Evolutionary conservation across 2,888 invertebrate species (phyloP).

Genomic region (Platerodrilus igneus): DNA sequence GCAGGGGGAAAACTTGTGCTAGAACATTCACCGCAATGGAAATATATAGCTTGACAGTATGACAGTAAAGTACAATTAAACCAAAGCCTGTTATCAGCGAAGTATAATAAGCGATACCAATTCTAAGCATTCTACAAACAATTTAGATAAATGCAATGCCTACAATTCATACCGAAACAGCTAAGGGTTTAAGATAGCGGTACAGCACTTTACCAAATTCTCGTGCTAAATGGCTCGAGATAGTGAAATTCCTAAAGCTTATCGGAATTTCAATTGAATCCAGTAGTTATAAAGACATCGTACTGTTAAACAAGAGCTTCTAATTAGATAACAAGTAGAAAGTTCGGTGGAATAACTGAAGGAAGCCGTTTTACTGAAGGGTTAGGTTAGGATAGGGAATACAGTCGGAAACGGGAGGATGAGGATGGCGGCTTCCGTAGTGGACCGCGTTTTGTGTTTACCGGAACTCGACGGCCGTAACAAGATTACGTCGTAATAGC

Average conservation of each 20-base stretch:
- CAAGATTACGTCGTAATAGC: conserved; percentile 44
- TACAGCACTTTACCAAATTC: conserved; percentile 26
- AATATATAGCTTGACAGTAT: conserved; percentile 13
- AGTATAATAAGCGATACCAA: conserved; percentile 24
- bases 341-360: conserved; percentile 34
- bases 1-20: conserved; percentile 7
- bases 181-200: conserved; percentile 33
- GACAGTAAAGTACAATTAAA: conserved; percentile 20
- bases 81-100: conserved; percentile 23
- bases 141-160: conserved; percentile 42
- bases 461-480: conserved; percentile 41
- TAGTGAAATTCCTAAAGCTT: conserved; percentile 42
- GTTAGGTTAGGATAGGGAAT: conserved; percentile 22
- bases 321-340: conserved; percentile 45
- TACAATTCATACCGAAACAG: conserved; percentile 40
- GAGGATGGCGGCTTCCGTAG: conserved; percentile 30
- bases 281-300: conserved; percentile 45
- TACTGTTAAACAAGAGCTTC: conserved; percentile 43
- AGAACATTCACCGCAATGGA: conserved; percentile 10
- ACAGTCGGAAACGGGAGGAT: conserved; percentile 20
- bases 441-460: conserved; percentile 37
- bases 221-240: conserved; percentile 30
- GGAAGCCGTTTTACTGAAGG: conserved; percentile 15
- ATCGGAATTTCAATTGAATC: conserved; percentile 46
- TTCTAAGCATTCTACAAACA: conserved; percentile 33